Base-by-base conservation (phyloP, 2,888 invertebrate genomes). In the Tetanocera ferruginea region DNA sequence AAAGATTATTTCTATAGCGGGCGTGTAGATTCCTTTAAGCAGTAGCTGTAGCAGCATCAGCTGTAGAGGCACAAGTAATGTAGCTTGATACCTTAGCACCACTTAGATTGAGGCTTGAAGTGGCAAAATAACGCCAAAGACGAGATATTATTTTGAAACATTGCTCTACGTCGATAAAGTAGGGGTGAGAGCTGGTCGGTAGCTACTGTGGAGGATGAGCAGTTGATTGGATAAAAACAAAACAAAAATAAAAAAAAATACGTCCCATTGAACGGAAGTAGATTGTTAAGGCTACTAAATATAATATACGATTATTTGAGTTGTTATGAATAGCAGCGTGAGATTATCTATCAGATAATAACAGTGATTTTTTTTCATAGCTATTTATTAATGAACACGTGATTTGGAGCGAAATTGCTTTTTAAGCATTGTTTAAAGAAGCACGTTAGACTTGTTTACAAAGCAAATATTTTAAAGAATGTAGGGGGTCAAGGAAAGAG, bases 251-350 rank as follows among this genome's bases (percentile, higher is more conserved):
- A 11, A 43, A 43, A 11, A 43, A 43, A 37, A 37, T 37, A 60
- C 60, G 60, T 19, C 60, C 28, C 43, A 28, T 28, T 60, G 17
- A 60, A 60, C 60, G 60, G 60, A 60, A 60, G 60, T 60, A 23
- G 60, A 60, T 60, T 23, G 28, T 60, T 60, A 28, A 14, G 43
- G 19, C 23, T 14, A 60, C 11, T 60, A 28, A 60, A 28, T 5
- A 28, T 28, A 23, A 60, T 60, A 14, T 28, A 60, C 11, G 43
- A 43, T 43, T 43, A 43, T 43, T 43, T 60, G 60, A 60, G 25
- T 28, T 60, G 28, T 60, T 60, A 60, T 60, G 60, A 28, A 28
- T 14, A 23, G 28, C 14, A 17, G 60, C 28, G 23, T 60, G 17
- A 60, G 25, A 28, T 28, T 60, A 23, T 60, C 19, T 28, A 2